Conservation (phyloP, 2,888 invertebrate species). For the Rhogogaster chlorosoma region DNA sequence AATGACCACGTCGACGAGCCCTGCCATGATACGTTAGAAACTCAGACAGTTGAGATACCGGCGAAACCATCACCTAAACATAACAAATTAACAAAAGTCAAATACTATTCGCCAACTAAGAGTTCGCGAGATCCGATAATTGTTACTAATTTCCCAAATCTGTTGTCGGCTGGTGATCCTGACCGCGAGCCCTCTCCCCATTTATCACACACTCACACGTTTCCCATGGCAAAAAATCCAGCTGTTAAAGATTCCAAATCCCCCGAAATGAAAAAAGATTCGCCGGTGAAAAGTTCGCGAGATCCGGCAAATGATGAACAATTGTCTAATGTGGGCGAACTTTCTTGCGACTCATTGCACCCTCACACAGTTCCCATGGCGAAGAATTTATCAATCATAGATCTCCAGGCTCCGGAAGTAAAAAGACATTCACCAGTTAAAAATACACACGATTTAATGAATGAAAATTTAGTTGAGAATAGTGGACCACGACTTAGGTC, state of each 20-base stretch:
- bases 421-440: background rate
- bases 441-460: background rate
- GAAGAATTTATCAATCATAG: background rate
- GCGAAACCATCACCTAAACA: background rate
- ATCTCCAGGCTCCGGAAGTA: background rate
- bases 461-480: background rate
- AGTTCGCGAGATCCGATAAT: background rate
- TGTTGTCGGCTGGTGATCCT: background rate
- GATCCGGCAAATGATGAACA: background rate
- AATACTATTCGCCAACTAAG: background rate
- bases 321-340: background rate
- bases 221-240: background rate
- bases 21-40: background rate
- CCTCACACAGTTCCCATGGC: background rate
- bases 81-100: background rate
- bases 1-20: background rate
- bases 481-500: background rate
- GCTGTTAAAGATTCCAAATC: background rate
- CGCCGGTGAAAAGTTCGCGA: background rate
- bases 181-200: background rate
- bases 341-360: background rate
- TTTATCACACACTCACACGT: background rate
- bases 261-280: background rate
- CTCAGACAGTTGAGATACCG: background rate
- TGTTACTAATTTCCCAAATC: background rate